These are phyloP conservation scores for Paguma larvata DNA, from an alignment of 2,797 vertebrate species.

Conservation along the genomic window DNA sequence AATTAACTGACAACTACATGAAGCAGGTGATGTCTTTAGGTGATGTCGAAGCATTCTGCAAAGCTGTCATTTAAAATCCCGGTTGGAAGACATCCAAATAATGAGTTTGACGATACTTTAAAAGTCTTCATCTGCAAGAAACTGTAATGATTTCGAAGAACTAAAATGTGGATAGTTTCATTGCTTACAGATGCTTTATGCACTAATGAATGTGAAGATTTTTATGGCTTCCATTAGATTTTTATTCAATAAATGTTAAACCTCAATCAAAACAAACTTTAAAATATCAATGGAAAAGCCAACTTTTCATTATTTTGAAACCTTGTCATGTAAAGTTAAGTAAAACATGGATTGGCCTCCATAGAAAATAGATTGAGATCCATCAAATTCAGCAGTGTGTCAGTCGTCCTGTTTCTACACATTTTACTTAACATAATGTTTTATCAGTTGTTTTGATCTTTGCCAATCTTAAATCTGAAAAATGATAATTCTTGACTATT, in stretches of 20 bases:
- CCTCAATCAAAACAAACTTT: neutral
- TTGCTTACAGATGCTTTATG: slow-evolving; percentile 78
- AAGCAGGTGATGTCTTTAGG: neutral
- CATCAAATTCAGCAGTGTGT: neutral
- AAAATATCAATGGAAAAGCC: slow-evolving; percentile 76
- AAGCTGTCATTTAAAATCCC: slow-evolving; percentile 23
- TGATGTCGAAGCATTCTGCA: neutral
- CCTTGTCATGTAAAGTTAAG: neutral
- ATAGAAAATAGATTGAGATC: neutral
- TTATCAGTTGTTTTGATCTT: neutral
- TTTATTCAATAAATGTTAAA: slow-evolving; percentile 79
- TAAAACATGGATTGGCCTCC: neutral
- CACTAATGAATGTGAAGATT: slow-evolving; percentile 79
- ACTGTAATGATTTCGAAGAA: slow-evolving; percentile 70
- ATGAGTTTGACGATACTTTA: neutral
- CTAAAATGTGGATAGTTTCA: slow-evolving; percentile 74
- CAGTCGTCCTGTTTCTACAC: neutral
- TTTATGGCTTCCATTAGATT: slow-evolving; percentile 65
- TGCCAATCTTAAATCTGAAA: neutral
- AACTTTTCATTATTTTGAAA: slow-evolving; percentile 60
- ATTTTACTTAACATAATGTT: neutral
- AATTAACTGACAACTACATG: neutral
- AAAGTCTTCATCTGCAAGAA: neutral
- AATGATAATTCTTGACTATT: neutral
- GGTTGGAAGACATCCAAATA: neutral